These are phyloP conservation scores for Psylliodes chrysocephalus DNA, from an alignment of 2,888 invertebrate species.

Conservation along the genomic window DNA sequence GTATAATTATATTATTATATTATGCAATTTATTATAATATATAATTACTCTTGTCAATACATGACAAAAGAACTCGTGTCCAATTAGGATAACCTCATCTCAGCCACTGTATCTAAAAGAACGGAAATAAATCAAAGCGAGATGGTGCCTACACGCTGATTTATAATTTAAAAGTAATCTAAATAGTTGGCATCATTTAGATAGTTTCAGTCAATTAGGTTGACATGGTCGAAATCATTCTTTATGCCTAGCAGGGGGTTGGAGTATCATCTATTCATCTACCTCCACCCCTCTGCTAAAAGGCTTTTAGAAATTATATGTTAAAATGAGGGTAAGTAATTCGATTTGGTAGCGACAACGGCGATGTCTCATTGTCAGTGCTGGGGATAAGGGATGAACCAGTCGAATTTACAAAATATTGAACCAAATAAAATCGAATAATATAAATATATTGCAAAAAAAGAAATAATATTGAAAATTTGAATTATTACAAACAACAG, in stretches of 20 bases:
- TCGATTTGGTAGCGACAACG: conserved; percentile 58
- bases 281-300: conserved; percentile 63
- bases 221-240: conserved; percentile 54
- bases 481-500: no score
- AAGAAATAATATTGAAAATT: no score
- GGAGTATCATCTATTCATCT: conserved; percentile 52
- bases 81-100: no score
- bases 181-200: conserved; percentile 55
- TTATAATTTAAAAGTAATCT: conserved; percentile 54
- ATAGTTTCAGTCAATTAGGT: conserved; percentile 57
- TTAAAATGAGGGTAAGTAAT: conserved; percentile 66
- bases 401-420: no score
- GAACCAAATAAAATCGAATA: no score
- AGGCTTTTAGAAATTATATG: conserved; percentile 66
- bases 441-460: no score
- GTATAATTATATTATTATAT: no score
- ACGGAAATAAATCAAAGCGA: conserved; percentile 34
- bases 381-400: not conserved
- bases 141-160: conserved; percentile 30
- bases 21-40: no score
- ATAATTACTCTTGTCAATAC: no score
- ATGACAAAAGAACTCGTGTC: no score
- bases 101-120: no score
- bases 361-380: conserved; percentile 20
- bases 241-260: conserved; percentile 47